Conservation (phyloP, 2,113 vertebrate genomes). For the Ictalurus furcatus region DNA sequence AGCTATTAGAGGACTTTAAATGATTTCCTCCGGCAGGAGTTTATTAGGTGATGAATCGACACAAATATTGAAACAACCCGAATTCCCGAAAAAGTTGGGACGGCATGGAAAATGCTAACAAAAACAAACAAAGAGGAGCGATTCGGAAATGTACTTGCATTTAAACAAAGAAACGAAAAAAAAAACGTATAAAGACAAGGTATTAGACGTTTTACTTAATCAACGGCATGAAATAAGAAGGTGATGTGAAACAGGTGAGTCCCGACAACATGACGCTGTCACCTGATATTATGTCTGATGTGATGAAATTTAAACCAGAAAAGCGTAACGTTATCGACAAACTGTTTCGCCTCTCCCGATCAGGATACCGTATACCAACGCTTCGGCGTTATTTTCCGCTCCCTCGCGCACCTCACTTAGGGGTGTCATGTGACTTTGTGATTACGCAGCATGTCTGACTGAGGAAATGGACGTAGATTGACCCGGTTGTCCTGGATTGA, state of each 20-base stretch:
- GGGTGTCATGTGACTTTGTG: background rate
- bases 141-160: too few species aligned
- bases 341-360: background rate
- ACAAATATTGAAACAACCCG: too few species aligned
- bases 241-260: too few species aligned
- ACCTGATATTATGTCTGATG: background rate
- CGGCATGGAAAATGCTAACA: too few species aligned
- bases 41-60: background rate
- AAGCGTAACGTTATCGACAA: background rate
- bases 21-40: background rate
- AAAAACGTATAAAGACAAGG: too few species aligned
- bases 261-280: too few species aligned
- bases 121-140: too few species aligned
- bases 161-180: too few species aligned
- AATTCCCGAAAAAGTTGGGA: too few species aligned
- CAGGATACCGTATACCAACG: background rate
- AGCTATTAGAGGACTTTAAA: background rate
- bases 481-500: constrained; percentile 18
- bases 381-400: background rate
- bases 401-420: background rate
- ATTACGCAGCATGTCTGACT: background rate
- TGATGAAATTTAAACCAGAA: background rate
- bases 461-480: constrained; percentile 21
- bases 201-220: too few species aligned
- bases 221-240: too few species aligned